Conservation (phyloP, 2,113 vertebrate species). For the Pholis gunnellus region DNA sequence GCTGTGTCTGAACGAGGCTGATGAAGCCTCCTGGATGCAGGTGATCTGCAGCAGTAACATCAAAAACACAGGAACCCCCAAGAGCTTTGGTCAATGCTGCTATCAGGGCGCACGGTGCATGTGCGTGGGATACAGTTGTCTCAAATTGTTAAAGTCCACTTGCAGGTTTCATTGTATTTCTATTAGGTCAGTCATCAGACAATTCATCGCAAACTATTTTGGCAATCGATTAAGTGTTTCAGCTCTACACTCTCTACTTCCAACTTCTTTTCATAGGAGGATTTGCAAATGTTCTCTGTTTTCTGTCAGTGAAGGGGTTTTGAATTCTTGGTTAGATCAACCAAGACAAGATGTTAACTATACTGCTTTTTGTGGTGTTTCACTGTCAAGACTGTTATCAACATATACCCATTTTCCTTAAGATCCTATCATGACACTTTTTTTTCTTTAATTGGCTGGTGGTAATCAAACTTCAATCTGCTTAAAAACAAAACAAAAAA, state of each 20-base stretch:
- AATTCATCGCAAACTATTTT: not conserved
- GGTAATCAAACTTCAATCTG: not conserved
- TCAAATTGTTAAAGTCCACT: constrained; percentile 1
- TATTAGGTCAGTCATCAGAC: not conserved
- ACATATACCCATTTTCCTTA: not conserved
- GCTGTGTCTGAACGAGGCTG: constrained; percentile 59
- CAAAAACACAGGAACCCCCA: constrained; percentile 21
- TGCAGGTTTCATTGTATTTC: constrained; percentile 1
- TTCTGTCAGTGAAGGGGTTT: not conserved
- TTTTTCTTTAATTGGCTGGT: not conserved
- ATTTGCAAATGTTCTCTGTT: not conserved
- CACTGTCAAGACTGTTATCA: not conserved
- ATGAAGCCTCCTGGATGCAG: constrained; percentile 72
- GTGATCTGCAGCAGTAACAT: constrained; percentile 41
- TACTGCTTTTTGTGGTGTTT: not conserved
- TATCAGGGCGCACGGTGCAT: not conserved
- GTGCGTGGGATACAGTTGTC: not conserved
- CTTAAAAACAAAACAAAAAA: not conserved
- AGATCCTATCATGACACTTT: not conserved
- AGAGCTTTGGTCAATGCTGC: constrained; percentile 49
- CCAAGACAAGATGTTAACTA: not conserved
- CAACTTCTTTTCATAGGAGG: not conserved
- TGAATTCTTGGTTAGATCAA: not conserved
- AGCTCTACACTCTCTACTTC: not conserved
- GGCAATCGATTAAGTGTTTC: not conserved